Conservation (phyloP, 2,113 vertebrate species). For the Laterallus jamaicensis region DNA sequence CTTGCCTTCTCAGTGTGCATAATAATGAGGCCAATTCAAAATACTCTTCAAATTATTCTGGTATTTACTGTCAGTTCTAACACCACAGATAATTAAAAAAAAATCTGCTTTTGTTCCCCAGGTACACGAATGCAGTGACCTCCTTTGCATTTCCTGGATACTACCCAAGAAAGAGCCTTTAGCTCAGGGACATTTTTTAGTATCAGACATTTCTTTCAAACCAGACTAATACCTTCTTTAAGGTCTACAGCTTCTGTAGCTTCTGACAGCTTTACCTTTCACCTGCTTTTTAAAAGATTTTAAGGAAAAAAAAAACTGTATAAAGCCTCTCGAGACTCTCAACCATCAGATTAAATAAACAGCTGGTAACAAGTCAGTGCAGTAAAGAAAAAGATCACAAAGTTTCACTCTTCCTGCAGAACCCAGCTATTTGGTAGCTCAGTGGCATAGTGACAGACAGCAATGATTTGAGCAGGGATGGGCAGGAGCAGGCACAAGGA, state of each 20-base stretch:
- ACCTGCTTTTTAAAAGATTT: constrained; percentile 1
- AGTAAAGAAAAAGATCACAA: not conserved
- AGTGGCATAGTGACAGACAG: not conserved
- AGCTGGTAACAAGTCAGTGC: not conserved
- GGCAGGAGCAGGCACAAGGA: not conserved
- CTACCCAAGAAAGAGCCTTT: not conserved
- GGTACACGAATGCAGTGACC: not conserved
- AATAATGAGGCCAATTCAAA: not conserved
- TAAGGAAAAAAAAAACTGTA: not conserved
- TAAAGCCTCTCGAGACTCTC: not conserved
- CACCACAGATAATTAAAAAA: not conserved
- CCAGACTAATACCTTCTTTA: not conserved
- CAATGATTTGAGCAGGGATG: not conserved
- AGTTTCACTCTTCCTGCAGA: not conserved
- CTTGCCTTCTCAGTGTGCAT: not conserved
- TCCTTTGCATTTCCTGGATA: not conserved
- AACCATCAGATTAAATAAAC: not conserved
- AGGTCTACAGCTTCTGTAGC: not conserved
- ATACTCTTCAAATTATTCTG: not conserved
- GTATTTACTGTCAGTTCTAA: not conserved
- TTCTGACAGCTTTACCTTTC: constrained; percentile 2
- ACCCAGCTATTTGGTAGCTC: not conserved
- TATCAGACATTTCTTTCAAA: not conserved
- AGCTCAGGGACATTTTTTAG: not conserved
- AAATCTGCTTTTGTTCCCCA: not conserved